A percentile compares a stretch with the other conserved stretches of the same genome.
Conservation (phyloP, 2,113 vertebrate species). For the Thomomys bottae region DNA sequence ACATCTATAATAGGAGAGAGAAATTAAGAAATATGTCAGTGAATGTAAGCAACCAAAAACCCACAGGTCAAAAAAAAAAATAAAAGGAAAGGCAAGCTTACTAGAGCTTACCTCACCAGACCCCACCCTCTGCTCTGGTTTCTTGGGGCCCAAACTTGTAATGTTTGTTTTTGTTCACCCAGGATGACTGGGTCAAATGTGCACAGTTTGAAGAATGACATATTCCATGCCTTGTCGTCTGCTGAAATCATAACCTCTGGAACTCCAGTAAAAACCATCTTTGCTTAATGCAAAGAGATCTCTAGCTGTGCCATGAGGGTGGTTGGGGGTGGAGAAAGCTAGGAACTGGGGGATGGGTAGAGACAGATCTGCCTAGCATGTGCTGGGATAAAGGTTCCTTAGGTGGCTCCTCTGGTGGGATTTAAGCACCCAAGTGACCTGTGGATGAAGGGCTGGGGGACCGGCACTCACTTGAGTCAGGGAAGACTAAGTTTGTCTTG, state of each 20-base stretch:
- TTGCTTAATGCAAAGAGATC: background rate
- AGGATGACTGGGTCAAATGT: background rate
- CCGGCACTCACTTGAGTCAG: background rate
- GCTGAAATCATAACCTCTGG: background rate
- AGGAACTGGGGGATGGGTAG: background rate
- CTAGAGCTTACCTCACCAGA: background rate
- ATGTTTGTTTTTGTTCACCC: background rate
- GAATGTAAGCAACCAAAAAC: slow-evolving; percentile 30
- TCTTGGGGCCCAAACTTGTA: slow-evolving; percentile 1
- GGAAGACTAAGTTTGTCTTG: background rate
- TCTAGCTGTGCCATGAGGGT: background rate
- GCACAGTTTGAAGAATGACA: background rate
- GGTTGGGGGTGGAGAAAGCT: background rate
- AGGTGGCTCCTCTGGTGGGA: background rate
- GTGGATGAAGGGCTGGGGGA: background rate
- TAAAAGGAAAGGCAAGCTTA: background rate
- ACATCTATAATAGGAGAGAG: background rate
- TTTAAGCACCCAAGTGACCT: background rate
- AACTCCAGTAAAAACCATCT: background rate
- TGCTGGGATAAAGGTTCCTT: background rate
- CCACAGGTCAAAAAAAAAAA: background rate
- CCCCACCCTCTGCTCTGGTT: background rate
- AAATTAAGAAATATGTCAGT: slow-evolving; percentile 26
- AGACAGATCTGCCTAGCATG: no score
- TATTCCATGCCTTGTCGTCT: background rate